Percentiles rank a stretch among this genome's conserved stretches.
Conservation (phyloP, 1,140 invertebrate genomes). For the Drosophila truncata region DNA sequence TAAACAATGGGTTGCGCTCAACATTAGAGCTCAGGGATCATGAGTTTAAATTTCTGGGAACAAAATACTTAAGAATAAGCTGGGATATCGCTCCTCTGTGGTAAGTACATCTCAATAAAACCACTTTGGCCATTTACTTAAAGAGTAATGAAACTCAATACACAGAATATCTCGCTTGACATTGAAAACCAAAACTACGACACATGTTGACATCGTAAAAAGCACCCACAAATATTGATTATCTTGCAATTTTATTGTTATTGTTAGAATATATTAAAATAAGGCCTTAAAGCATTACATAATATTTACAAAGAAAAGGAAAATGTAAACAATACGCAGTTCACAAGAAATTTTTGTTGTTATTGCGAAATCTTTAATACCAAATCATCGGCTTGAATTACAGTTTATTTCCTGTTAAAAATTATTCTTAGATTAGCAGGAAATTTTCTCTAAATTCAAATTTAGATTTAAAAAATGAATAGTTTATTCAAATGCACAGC, state of each 20-base stretch:
- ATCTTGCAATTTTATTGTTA: not conserved
- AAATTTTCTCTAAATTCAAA: not conserved
- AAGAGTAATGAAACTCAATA: constrained; percentile 5
- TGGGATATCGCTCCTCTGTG: not conserved
- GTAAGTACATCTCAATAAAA: not conserved
- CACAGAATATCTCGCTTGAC: not conserved
- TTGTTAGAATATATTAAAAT: constrained; percentile 1
- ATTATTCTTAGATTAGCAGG: not conserved
- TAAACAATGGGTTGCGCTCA: too few relatives aligned
- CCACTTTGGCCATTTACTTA: not conserved
- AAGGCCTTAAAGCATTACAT: not conserved
- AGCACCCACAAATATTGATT: constrained; percentile 7
- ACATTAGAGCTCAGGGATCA: too few relatives aligned
- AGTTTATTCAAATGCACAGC: not conserved
- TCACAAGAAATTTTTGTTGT: not conserved
- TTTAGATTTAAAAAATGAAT: not conserved
- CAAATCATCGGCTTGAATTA: not conserved
- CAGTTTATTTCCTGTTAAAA: not conserved
- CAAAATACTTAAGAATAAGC: not conserved
- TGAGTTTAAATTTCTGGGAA: not conserved
- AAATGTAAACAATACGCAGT: not conserved
- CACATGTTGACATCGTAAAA: constrained; percentile 33
- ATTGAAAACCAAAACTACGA: constrained; percentile 1
- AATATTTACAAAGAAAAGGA: not conserved
- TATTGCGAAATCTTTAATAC: not conserved